phyloP scores from a whole-genome alignment of 2,113 vertebrate genomes.

The Suricata suricatta region DNA sequence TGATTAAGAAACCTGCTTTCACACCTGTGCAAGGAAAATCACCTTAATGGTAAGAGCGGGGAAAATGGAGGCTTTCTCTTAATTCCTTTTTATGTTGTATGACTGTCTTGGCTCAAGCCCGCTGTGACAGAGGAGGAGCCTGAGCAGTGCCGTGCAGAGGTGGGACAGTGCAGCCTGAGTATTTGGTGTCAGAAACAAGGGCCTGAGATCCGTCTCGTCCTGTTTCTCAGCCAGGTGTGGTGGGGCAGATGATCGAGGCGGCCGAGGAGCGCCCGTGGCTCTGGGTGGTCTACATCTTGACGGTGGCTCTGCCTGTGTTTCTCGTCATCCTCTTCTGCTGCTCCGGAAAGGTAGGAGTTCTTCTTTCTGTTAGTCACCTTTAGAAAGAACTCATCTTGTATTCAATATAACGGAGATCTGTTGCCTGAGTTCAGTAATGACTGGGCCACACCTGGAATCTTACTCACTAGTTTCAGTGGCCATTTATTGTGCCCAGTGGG shows the following conservation, averaged over 20 bases:
- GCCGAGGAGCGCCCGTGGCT: constrained; percentile 98
- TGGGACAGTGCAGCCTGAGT: fast-evolving
- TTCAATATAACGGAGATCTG: background rate
- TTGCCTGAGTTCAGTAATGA: background rate
- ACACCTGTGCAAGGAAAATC: background rate
- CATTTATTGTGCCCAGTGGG: background rate
- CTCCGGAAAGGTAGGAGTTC: constrained; percentile 92
- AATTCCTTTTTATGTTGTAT: background rate
- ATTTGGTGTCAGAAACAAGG: background rate
- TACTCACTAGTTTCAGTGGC: background rate
- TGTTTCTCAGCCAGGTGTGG: constrained; percentile 91
- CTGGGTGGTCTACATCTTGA: constrained; percentile 96
- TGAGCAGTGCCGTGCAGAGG: background rate
- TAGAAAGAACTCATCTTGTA: background rate
- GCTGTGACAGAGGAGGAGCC: background rate
- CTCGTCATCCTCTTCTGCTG: constrained; percentile 98
- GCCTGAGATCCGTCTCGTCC: background rate
- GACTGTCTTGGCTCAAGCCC: background rate
- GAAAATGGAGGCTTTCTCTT: background rate
- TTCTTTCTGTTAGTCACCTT: background rate
- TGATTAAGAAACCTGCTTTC: background rate
- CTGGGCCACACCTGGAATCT: background rate
- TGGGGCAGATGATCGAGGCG: constrained; percentile 94
- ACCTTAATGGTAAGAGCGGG: background rate
- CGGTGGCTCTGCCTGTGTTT: constrained; percentile 93